Conservation (phyloP, 2,888 invertebrate genomes). For the Melinaea menophilus region DNA sequence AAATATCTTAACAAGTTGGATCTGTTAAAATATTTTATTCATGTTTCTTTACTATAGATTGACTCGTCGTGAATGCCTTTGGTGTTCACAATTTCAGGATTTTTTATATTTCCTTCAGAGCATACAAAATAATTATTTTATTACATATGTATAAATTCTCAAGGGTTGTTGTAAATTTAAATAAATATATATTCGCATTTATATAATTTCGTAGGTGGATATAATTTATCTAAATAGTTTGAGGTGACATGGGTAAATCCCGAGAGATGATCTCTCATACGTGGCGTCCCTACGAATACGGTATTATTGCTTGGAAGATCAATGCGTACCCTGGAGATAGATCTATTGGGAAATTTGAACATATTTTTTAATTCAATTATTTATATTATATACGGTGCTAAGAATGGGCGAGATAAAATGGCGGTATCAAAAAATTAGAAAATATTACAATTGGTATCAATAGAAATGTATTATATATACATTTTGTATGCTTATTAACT, state of each 20-base stretch:
- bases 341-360: conserved; percentile 7
- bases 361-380: not conserved
- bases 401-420: conserved; percentile 11
- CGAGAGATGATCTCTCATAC: conserved; percentile 36
- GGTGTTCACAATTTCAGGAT: too few relatives aligned
- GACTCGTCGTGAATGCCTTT: too few relatives aligned
- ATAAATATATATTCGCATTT: too few relatives aligned
- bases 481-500: too few relatives aligned
- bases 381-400: conserved; percentile 6
- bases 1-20: too few relatives aligned
- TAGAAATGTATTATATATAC: conserved; percentile 18
- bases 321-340: not conserved
- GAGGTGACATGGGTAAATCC: conserved; percentile 46
- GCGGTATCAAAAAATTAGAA: conserved; percentile 29
- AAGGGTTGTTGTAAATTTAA: too few relatives aligned
- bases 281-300: conserved; percentile 21
- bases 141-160: too few relatives aligned
- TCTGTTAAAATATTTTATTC: too few relatives aligned
- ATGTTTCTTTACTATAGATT: too few relatives aligned
- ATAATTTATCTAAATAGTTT: conserved; percentile 15
- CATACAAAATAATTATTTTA: too few relatives aligned
- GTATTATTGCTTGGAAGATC: not conserved
- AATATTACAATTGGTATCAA: conserved; percentile 28
- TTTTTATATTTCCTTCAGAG: too few relatives aligned
- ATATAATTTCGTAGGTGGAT: not conserved